Evolutionary conservation across 2,113 vertebrate species (phyloP).

Genomic region (Otolemur garnettii): DNA sequence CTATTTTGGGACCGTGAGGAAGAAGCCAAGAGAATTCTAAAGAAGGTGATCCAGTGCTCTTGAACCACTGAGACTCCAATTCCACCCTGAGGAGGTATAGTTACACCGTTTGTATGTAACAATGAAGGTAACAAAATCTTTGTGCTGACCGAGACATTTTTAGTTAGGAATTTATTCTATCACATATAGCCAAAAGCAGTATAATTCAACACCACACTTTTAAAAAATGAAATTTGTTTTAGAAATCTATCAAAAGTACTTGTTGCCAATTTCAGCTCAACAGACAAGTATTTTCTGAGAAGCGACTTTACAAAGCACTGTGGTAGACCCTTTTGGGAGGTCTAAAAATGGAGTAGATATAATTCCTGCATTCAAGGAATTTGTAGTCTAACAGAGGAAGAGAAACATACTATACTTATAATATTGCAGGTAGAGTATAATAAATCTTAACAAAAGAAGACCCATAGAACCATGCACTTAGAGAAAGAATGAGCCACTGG

Average conservation of each 20-base stretch:
- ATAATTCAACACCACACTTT: not conserved
- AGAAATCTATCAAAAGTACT: not conserved
- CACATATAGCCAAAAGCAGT: not conserved
- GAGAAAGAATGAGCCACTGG: not conserved
- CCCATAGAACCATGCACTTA: not conserved
- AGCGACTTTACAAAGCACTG: not conserved
- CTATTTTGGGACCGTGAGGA: not conserved
- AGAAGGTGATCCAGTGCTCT: not conserved
- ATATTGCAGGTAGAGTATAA: not conserved
- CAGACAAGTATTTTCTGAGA: constrained; percentile 7
- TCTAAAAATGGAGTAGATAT: not conserved
- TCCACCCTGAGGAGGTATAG: not conserved
- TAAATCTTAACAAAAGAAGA: not conserved
- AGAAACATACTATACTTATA: not conserved
- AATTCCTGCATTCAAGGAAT: not conserved
- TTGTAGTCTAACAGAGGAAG: not conserved
- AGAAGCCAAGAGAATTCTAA: not conserved
- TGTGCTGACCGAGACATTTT: not conserved
- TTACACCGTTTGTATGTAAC: not conserved
- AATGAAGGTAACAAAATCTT: not conserved
- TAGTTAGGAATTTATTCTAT: not conserved
- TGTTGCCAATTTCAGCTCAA: not conserved
- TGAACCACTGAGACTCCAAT: not conserved
- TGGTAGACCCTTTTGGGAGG: not conserved
- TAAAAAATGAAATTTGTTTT: not conserved